Base-by-base conservation (phyloP, 1,140 invertebrate genomes). In the Drosophila sproati region DNA sequence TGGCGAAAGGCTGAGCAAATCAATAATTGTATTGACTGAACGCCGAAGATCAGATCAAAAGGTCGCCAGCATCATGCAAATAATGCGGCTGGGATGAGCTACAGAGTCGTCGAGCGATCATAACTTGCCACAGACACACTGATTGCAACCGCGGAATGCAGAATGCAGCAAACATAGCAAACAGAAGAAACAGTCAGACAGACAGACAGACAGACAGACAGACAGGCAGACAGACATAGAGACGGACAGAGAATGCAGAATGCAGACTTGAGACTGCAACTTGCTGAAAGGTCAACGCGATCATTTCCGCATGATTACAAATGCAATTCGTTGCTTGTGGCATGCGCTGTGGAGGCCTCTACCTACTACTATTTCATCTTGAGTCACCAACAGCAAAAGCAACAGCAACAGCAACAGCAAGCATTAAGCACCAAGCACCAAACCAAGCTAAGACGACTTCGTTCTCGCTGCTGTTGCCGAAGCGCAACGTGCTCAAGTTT, bases 221-320 rank as follows among this genome's bases (percentile, higher is more conserved):
- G 20, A 20, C 20, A 20, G 20, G 20, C 20, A 20, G 20, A 20
- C 20, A 20, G 20, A 20, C 20, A 35, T 8, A 32, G 29, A 28
- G 8, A 10, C 54, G 51, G 52, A 37, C 32, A 12, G 41, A 72
- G 50, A 57, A 62, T 57, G 63, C 50, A 37, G 45, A 41, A 55
- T 56, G 48, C n/a, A 31, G 52, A 55, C 39, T 55, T 56, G 37
- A 48, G 56, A 60, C 62, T 70, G 73, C 51, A 70, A 85, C 72
- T 77, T 85, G 78, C 78, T 62, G 73, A 91, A 91, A 91, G 88
- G 88, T 91, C 88, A 85, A 77, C 70, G 78, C 73, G 88, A 88
- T 91, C 88, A 91, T 91, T 91, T 91, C 88, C 88, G 88, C 88
- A 91, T 91, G 80, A 91, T 91, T 85, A 78, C 88, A 77, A 91